These are phyloP conservation scores for Vireo altiloquus DNA, from an alignment of 2,113 vertebrate species.

Conservation along the genomic window DNA sequence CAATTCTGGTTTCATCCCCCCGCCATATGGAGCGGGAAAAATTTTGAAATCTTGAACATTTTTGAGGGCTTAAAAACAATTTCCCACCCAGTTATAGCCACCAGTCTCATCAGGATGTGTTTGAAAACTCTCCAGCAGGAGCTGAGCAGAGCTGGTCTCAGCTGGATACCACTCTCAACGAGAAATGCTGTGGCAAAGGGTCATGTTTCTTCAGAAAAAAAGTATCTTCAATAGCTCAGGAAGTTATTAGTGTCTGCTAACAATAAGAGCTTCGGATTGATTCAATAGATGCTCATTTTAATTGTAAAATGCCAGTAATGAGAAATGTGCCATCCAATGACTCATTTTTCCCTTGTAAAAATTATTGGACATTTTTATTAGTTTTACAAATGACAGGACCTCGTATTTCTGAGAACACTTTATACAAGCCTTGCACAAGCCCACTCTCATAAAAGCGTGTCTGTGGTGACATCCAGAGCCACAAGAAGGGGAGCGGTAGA, in stretches of 20 bases:
- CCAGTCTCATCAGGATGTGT: constrained; percentile 60
- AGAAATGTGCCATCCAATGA: constrained; percentile 65
- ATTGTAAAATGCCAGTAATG: constrained; percentile 64
- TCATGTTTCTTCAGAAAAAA: constrained; percentile 60
- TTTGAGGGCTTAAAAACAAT: constrained; percentile 63
- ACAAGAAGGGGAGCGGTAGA: constrained; percentile 62
- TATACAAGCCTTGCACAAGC: constrained; percentile 66
- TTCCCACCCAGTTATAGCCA: constrained; percentile 63
- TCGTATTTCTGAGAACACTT: constrained; percentile 63
- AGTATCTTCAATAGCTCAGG: constrained; percentile 64
- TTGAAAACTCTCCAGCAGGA: constrained; percentile 62
- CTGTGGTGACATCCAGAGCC: constrained; percentile 63
- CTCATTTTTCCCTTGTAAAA: constrained; percentile 70
- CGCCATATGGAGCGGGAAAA: constrained; percentile 53
- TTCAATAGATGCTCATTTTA: constrained; percentile 65
- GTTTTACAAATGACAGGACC: constrained; percentile 65
- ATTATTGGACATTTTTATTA: constrained; percentile 65
- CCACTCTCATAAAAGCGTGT: constrained; percentile 63
- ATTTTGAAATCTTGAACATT: constrained; percentile 66
- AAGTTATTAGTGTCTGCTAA: constrained; percentile 69
- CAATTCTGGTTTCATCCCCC: constrained; percentile 52
- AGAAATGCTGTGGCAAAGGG: constrained; percentile 58
- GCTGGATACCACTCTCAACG: constrained; percentile 51
- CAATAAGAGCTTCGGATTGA: constrained; percentile 61
- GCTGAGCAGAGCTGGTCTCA: constrained; percentile 67